Percentiles rank a stretch among this genome's conserved stretches.
Evolutionary conservation across 2,797 vertebrate genomes (phyloP).

Genomic region (Anabas testudineus): DNA sequence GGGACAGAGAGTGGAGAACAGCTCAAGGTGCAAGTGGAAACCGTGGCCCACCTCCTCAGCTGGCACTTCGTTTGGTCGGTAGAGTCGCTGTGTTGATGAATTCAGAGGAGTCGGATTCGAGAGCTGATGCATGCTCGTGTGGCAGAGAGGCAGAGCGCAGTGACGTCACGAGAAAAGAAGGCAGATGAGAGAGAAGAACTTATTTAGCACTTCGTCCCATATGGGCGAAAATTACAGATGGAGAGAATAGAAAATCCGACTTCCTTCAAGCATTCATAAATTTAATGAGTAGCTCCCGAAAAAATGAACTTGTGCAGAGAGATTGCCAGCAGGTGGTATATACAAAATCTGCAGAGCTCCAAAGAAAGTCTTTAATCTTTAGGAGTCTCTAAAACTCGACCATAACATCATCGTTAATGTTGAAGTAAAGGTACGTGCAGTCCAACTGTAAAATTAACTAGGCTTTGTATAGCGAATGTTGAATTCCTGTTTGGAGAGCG

Average conservation of each 20-base stretch:
- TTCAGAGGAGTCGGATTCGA: conserved; percentile 43
- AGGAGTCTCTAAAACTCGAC: conserved; percentile 54
- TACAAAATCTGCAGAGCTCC: conserved; percentile 51
- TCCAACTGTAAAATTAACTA: conserved; percentile 48
- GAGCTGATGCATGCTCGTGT: conserved; percentile 29
- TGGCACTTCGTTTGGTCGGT: background rate
- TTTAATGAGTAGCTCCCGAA: conserved; percentile 66
- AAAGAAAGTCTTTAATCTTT: conserved; percentile 69
- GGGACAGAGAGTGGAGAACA: conserved; percentile 1
- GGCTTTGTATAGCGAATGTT: conserved; percentile 32
- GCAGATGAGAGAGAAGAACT: conserved; percentile 34
- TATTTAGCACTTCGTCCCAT: conserved; percentile 42
- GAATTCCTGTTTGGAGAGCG: conserved; percentile 20
- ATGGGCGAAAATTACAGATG: conserved; percentile 56
- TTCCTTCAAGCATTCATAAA: conserved; percentile 62
- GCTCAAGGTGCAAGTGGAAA: conserved; percentile 13
- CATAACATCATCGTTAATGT: conserved; percentile 64
- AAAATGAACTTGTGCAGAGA: conserved; percentile 51
- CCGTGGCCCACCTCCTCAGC: conserved; percentile 7
- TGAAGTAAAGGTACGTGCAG: conserved; percentile 42
- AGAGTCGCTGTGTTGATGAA: conserved; percentile 31
- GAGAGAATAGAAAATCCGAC: conserved; percentile 56
- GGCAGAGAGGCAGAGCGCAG: conserved; percentile 7
- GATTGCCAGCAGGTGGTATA: conserved; percentile 71
- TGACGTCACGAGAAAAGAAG: conserved; percentile 45